Conservation (phyloP, 2,888 invertebrate species). For the Hydroisotoma schaefferi region DNA sequence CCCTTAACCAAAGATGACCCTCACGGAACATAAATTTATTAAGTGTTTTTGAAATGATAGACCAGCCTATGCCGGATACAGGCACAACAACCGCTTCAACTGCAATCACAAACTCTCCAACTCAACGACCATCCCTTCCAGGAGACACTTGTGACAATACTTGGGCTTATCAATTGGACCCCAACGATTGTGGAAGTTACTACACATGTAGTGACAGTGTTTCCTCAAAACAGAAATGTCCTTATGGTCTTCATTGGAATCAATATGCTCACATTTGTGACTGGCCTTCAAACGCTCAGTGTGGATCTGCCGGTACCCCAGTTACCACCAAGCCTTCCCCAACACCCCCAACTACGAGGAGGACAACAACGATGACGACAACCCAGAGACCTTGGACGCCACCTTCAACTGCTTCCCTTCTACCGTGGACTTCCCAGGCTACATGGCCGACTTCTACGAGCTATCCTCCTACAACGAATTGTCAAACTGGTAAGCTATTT, state of each 20-base stretch:
- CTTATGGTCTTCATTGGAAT: slow-evolving; percentile 29
- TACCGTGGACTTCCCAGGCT: neutral
- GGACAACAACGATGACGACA: slow-evolving; percentile 13
- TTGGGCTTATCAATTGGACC: slow-evolving; percentile 22
- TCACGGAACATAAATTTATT: neutral
- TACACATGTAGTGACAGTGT: slow-evolving; percentile 22
- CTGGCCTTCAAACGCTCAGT: slow-evolving; percentile 2
- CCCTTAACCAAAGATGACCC: neutral
- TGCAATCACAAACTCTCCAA: slow-evolving; percentile 3
- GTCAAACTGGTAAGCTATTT: too few species aligned
- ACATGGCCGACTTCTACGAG: neutral
- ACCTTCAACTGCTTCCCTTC: slow-evolving; percentile 1
- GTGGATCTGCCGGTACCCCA: neutral
- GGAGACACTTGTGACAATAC: slow-evolving; percentile 11
- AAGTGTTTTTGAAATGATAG: neutral
- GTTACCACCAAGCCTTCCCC: slow-evolving; percentile 1
- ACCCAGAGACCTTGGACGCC: slow-evolving; percentile 3
- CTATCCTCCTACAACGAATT: slow-evolving; percentile 1
- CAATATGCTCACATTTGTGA: slow-evolving; percentile 18
- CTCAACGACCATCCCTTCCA: slow-evolving; percentile 9
- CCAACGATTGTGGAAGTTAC: slow-evolving; percentile 21
- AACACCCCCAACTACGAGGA: slow-evolving; percentile 8
- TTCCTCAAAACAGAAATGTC: slow-evolving; percentile 14
- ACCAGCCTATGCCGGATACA: neutral
- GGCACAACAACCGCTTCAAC: slow-evolving; percentile 1